Base-by-base conservation (phyloP, 30 jellyfish, hydroid and myxozoan species). In the Haliclystus octoradiatus region DNA sequence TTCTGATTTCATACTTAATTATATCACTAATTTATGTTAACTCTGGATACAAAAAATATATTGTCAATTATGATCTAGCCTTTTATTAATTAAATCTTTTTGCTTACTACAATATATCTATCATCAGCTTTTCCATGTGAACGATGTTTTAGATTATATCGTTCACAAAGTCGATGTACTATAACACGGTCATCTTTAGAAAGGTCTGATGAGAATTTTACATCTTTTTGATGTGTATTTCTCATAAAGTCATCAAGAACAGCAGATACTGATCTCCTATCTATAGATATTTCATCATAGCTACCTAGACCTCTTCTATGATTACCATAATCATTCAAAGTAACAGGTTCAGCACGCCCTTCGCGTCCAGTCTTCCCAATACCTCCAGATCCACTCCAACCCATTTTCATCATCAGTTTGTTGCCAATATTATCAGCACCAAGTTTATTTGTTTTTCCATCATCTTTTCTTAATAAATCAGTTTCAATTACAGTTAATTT, bases 321-420 rank as follows among this genome's bases (percentile, higher is more conserved):
- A 27, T 71, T 83, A 1, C 84, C 75, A 60, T 74, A 46, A 27
- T 76, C 86, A 5, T 5, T 19, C 33, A 89, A 67, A 82, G 77
- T 75, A 26, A 89, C 88, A 2, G 98, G 98, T 1, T 89, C 98
- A 0, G 84, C 49, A 33, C 70, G 74, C 12, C 98, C 98, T 24
- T 34, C 62, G 40, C 61, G 63, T 27, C 62, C 70, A 30, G 29
- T 35, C 30, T 68, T 89, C 23, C 95, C 94, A 12, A 89, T 50
- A 31, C 98, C 98, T 4, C 95, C 94, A 29, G 33, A 62, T 22
- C 98, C 98, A 64, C 68, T 49, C 98, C 98, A 89, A 1, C 98
- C 98, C 98, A 89, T 89, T 70, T 89, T 89, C 1, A 86, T 75
- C 31, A 89, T 72, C 73, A 89, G 27, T 66, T 81, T 40, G 69